A percentile compares a stretch with the other conserved stretches of the same genome.
These are phyloP conservation scores for Daubentonia madagascariensis DNA, from an alignment of 2,113 vertebrate genomes.

Conservation along the genomic window DNA sequence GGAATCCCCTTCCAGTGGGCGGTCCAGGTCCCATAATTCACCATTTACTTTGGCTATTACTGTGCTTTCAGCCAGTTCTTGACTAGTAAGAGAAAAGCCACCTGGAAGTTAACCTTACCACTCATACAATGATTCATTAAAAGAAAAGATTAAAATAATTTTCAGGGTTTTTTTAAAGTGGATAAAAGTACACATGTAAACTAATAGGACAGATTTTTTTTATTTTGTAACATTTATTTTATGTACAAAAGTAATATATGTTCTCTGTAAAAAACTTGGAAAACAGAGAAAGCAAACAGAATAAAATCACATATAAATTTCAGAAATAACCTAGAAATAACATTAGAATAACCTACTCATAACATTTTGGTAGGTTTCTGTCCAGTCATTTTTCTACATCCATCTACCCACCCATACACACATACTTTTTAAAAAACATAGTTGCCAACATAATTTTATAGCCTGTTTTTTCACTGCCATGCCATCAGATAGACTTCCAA, in stretches of 20 bases:
- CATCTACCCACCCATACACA: not conserved
- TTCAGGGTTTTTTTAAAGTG: not conserved
- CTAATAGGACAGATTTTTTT: not conserved
- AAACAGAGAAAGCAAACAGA: slow-evolving; percentile 1
- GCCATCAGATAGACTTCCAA: not conserved
- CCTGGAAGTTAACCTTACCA: not conserved
- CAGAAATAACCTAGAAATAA: not conserved
- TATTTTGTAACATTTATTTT: not conserved
- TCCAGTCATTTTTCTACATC: not conserved
- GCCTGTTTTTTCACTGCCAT: not conserved
- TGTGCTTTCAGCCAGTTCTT: slow-evolving; percentile 78
- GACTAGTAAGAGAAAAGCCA: slow-evolving; percentile 69
- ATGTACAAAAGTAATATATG: not conserved
- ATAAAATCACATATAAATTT: not conserved
- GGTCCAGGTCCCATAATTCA: slow-evolving; percentile 86
- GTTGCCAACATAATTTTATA: not conserved
- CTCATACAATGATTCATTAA: not conserved
- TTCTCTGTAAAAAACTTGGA: not conserved
- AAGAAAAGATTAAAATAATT: not conserved
- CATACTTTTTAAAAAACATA: not conserved
- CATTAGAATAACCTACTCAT: not conserved
- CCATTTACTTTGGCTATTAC: slow-evolving; percentile 85
- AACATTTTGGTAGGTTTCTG: not conserved
- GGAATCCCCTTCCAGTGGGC: slow-evolving; percentile 82
- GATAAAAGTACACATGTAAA: not conserved